Percentiles rank a stretch among this genome's conserved stretches.
Evolutionary conservation across 2,888 invertebrate genomes (phyloP).

Genomic region (Sarcophaga variegata): DNA sequence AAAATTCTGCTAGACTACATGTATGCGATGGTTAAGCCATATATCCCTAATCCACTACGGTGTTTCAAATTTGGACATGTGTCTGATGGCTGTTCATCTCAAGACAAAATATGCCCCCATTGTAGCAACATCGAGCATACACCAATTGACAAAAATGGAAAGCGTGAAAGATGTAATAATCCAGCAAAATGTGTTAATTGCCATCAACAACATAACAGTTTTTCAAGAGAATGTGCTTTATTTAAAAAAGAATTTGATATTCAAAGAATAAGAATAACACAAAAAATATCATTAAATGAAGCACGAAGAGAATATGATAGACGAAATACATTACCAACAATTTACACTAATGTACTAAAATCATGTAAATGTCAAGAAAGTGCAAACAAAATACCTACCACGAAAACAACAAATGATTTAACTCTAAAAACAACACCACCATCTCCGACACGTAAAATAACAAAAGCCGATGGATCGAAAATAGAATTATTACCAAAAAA

Average conservation of each 20-base stretch:
- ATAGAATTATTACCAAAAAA: too few relatives aligned
- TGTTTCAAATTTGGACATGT: slow-evolving; percentile 42
- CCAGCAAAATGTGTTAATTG: slow-evolving; percentile 40
- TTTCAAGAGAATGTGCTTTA: slow-evolving; percentile 11
- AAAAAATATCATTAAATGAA: slow-evolving; percentile 37
- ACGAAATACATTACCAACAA: too few relatives aligned
- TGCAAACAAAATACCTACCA: too few relatives aligned
- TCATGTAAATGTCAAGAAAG: too few relatives aligned
- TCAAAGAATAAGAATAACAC: slow-evolving; percentile 27
- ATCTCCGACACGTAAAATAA: too few relatives aligned
- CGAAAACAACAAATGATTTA: too few relatives aligned
- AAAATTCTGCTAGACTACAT: not conserved
- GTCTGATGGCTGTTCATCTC: slow-evolving; percentile 16
- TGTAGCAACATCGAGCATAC: slow-evolving; percentile 40
- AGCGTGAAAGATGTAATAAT: slow-evolving; percentile 33
- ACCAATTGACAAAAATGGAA: slow-evolving; percentile 31
- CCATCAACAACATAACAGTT: slow-evolving; percentile 42
- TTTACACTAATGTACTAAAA: too few relatives aligned
- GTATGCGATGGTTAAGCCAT: slow-evolving; percentile 2
- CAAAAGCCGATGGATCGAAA: too few relatives aligned
- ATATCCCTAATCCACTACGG: slow-evolving; percentile 39
- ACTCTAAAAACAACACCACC: too few relatives aligned
- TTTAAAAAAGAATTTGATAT: slow-evolving; percentile 31
- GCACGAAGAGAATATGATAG: slow-evolving; percentile 15
- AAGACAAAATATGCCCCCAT: slow-evolving; percentile 43